Evolutionary conservation across 2,113 vertebrate genomes (phyloP).

Genomic region (Pandion haliaetus): DNA sequence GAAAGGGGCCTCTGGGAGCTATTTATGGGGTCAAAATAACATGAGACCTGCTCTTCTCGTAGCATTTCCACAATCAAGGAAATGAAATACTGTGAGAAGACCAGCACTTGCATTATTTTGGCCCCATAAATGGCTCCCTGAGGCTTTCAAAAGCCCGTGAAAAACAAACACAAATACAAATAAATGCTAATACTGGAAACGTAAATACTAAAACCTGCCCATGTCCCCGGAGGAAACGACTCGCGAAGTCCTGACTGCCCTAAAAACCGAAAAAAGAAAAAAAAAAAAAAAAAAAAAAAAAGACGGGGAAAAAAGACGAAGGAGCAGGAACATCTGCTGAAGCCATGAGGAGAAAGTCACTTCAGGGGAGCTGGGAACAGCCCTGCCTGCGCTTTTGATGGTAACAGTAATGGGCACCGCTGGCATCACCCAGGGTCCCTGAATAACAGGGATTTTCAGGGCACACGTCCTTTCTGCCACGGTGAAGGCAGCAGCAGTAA

Average conservation of each 20-base stretch:
- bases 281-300: not conserved
- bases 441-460: not conserved
- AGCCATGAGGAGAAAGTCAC: slow-evolving; percentile 49
- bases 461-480: not conserved
- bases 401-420: slow-evolving; percentile 2
- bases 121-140: slow-evolving; percentile 60
- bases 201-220: slow-evolving; percentile 64
- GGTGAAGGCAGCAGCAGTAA: not conserved
- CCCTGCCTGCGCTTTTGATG: not conserved
- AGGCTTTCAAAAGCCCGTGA: slow-evolving; percentile 65
- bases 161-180: slow-evolving; percentile 72
- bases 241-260: slow-evolving; percentile 24
- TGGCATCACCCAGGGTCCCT: not conserved
- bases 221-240: slow-evolving; percentile 21
- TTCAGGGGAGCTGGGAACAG: slow-evolving; percentile 39
- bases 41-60: slow-evolving; percentile 63
- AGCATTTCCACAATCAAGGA: slow-evolving; percentile 65
- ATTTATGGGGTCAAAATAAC: slow-evolving; percentile 70
- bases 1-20: slow-evolving; percentile 62
- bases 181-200: slow-evolving; percentile 64
- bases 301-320: not conserved
- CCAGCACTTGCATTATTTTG: slow-evolving; percentile 66
- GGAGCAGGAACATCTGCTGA: slow-evolving; percentile 60
- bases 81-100: slow-evolving; percentile 71
- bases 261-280: not conserved